Evolutionary conservation across 37 sponge, comb jelly and placozoan genomes (phyloP).

Genomic region (Halisarca cf. caerulea): DNA sequence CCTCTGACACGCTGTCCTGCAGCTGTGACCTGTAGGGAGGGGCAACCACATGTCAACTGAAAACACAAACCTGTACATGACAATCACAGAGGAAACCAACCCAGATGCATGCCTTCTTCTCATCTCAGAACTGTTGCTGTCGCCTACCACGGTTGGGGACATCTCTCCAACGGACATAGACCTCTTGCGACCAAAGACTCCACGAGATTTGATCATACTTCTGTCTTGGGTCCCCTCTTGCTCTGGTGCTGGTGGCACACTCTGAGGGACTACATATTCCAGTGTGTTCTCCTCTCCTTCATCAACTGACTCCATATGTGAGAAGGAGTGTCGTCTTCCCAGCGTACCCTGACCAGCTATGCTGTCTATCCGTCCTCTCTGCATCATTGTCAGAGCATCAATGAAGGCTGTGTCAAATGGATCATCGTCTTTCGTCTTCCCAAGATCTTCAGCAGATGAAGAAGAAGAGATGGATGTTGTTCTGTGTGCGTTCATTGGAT

Average conservation of each 20-base stretch:
- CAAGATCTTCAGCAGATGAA: conserved; percentile 1
- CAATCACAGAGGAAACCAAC: neutral
- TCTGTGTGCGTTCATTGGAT: neutral
- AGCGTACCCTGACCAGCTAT: neutral
- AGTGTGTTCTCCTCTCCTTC: neutral
- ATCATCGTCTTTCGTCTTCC: neutral
- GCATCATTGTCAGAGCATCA: conserved; percentile 40
- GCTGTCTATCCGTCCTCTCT: conserved; percentile 12
- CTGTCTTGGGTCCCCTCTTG: too few species aligned
- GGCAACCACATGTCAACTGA: too few species aligned
- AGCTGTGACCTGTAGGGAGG: too few species aligned
- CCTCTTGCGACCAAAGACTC: neutral
- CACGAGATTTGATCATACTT: too few species aligned
- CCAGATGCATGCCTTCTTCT: neutral
- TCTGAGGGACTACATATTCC: too few species aligned
- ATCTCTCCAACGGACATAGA: neutral
- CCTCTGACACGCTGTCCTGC: too few species aligned
- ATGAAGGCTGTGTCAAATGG: conserved; percentile 47
- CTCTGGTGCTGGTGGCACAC: too few species aligned
- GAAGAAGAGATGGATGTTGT: neutral
- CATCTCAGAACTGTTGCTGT: neutral
- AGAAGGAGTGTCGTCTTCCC: neutral
- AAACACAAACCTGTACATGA: neutral
- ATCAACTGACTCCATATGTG: neutral
- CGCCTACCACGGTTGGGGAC: too few species aligned